Evolutionary conservation across 2,888 invertebrate species (phyloP).

Genomic region (Dichetophora obliterata): DNA sequence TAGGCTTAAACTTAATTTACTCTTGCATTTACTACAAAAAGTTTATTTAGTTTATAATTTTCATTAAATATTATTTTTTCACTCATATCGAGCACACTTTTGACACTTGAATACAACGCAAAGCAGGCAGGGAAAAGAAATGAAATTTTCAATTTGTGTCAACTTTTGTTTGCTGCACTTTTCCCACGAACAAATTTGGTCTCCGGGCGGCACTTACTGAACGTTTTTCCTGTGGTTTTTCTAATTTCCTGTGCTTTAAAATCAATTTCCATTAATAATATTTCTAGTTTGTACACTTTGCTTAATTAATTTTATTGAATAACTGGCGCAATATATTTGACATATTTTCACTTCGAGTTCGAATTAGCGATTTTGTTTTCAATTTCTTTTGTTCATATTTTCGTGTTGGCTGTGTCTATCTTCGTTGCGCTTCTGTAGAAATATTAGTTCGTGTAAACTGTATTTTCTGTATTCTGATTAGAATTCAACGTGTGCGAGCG

Average conservation of each 20-base stretch:
- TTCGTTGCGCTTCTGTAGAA: no score
- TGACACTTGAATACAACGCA: not conserved
- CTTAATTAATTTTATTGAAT: constrained; percentile 15
- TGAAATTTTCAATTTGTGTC: constrained; percentile 23
- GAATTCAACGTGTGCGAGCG: not conserved
- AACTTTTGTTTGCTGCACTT: constrained; percentile 33
- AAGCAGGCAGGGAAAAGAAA: not conserved
- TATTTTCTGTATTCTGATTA: not conserved
- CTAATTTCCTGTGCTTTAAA: not conserved
- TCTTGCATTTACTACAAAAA: not conserved
- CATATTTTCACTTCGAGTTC: constrained; percentile 33
- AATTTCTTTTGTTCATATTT: not conserved
- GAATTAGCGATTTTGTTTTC: not conserved
- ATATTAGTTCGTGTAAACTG: not conserved
- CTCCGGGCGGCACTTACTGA: constrained; percentile 9
- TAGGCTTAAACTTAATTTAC: no score
- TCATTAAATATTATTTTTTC: not conserved
- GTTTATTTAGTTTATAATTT: not conserved
- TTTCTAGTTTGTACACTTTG: not conserved
- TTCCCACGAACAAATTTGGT: not conserved
- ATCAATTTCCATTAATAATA: constrained; percentile 8
- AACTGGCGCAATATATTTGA: constrained; percentile 34
- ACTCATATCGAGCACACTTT: not conserved
- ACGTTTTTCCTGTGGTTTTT: not conserved
- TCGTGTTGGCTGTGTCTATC: not conserved